Conservation (phyloP, 2,888 invertebrate genomes). For the Minunthozetes semirufus region DNA sequence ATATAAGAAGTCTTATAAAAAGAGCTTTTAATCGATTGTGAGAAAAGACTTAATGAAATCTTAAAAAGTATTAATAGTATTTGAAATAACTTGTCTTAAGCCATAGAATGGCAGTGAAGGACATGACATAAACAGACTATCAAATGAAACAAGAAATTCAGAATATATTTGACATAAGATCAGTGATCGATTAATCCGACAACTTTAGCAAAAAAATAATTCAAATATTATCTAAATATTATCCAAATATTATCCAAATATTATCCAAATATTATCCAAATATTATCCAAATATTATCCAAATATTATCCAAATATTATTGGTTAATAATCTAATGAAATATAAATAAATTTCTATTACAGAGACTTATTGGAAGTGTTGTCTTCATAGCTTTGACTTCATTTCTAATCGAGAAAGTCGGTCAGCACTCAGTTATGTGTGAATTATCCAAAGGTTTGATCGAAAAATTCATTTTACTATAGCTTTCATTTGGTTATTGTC, state of each 20-base stretch:
- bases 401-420: background rate
- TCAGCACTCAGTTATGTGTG: background rate
- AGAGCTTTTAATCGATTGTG: no score
- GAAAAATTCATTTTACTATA: background rate
- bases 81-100: background rate
- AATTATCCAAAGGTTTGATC: background rate
- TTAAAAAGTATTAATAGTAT: background rate
- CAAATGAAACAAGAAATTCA: background rate
- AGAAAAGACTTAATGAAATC: background rate
- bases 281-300: background rate
- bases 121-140: background rate
- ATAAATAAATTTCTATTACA: background rate
- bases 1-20: no score
- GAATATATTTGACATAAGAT: background rate
- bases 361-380: conserved; percentile 6
- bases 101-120: background rate
- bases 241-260: no score
- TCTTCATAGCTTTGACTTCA: background rate
- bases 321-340: background rate
- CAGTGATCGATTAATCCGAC: background rate
- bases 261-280: background rate
- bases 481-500: background rate
- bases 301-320: background rate
- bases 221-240: no score
- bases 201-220: background rate